Base-by-base conservation (phyloP, 2,113 vertebrate species). In the Scomber scombrus region DNA sequence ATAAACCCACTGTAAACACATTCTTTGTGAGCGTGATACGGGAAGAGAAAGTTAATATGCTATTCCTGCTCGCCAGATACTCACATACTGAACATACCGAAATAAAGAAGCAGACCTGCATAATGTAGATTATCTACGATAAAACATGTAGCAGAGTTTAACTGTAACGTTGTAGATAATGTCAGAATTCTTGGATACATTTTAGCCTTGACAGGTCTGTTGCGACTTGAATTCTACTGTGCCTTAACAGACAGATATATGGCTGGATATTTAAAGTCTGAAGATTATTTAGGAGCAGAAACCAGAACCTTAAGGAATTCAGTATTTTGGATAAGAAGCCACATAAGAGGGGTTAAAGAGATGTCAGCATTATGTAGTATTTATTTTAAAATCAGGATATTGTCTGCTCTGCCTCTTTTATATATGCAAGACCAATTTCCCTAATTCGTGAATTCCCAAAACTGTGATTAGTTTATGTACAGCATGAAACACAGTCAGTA, bases 1-100 rank as follows among this genome's bases (percentile, higher is more conserved):
- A 49, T 91, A 91, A 93, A 93, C 55, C 54, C 69, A 83, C 46
- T 91, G 70, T 93, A 93, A 93, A 93, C 86, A 91, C 88, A 86
- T 84, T 89, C 83, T 87, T 79, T 26, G 56, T 15, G 43, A 78
- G 78, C 47, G 40, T 11, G 47, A 84, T 75, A 62, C 66, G 21
- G 85, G 82, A 91, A 87, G 51, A 86, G 29, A 80, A 45, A 21
- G 71, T 88, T 84, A 67, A 85, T 61, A 55, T 80, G 82, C 57
- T 63, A 40, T 85, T 81, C 75, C 81, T 18, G 68, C 78, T 81
- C 72, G 69, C 71, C 68, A 75, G 62, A 67, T 63, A 47, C 46
- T 61, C 63, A 61, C 81, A 83, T 85, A 78, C 71, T 75, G 79
- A 85, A 91, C 86, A 88, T 85, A 80, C 69, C 55, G 13, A 52